phyloP scores from a whole-genome alignment of 2,888 invertebrate species.

The Meghimatium bilineatum region DNA sequence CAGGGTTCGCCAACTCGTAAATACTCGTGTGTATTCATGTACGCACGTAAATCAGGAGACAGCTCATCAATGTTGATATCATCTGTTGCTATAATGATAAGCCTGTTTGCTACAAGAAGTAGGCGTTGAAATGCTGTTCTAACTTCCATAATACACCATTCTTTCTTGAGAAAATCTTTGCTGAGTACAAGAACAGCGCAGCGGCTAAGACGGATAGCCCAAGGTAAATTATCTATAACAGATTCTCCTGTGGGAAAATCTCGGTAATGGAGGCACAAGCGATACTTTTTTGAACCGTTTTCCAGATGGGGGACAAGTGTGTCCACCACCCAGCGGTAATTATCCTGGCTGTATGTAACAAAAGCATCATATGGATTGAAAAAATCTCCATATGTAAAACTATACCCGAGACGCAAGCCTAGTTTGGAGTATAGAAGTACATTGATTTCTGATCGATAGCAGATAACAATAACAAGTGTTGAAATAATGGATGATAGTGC shows the following conservation, averaged over 20 bases:
- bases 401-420: constrained; percentile 53
- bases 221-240: constrained; percentile 87
- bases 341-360: constrained; percentile 87
- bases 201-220: constrained; percentile 50
- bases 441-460: constrained; percentile 45
- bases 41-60: constrained; percentile 48
- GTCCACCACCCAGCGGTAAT: constrained; percentile 90
- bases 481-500: constrained; percentile 45
- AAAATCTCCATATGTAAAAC: constrained; percentile 46
- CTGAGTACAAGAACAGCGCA: constrained; percentile 52
- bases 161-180: constrained; percentile 49
- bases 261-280: constrained; percentile 62
- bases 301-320: constrained; percentile 89
- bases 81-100: constrained; percentile 48
- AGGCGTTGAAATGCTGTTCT: constrained; percentile 47
- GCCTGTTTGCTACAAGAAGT: constrained; percentile 42
- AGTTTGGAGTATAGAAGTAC: constrained; percentile 53
- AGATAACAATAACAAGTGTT: constrained; percentile 40
- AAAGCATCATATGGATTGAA: constrained; percentile 86
- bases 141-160: constrained; percentile 53
- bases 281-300: constrained; percentile 80
- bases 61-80: constrained; percentile 45
- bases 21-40: constrained; percentile 51
- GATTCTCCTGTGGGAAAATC: constrained; percentile 68
- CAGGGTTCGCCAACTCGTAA: constrained; percentile 43